phyloP scores from a whole-genome alignment of 2,888 invertebrate species.

The Taphrorychus bicolor region DNA sequence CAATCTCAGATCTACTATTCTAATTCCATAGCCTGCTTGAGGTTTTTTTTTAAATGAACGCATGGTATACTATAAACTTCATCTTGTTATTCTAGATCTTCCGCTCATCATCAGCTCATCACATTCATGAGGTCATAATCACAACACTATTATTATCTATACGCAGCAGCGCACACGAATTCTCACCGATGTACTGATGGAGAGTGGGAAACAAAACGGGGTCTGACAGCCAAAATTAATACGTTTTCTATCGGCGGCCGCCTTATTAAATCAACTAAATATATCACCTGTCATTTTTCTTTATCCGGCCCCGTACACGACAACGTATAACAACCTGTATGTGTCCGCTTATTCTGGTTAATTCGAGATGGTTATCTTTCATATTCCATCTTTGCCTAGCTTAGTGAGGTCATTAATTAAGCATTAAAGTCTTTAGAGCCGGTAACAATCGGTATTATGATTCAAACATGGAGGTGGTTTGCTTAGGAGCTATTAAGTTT shows the following conservation, averaged over 20 bases:
- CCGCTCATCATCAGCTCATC: no score
- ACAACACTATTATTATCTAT: no score
- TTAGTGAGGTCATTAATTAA: background rate
- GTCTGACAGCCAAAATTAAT: conserved; percentile 34
- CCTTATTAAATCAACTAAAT: conserved; percentile 39
- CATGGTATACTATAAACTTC: no score
- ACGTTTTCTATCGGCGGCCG: conserved; percentile 21
- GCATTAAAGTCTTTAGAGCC: conserved; percentile 19
- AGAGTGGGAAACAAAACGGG: background rate
- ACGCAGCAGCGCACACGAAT: no score
- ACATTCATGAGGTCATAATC: no score
- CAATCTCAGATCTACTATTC: no score
- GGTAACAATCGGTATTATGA: no score
- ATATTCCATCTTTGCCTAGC: conserved; percentile 34
- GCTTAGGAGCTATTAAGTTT: background rate
- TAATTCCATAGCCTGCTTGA: no score
- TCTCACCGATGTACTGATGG: background rate
- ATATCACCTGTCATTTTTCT: conserved; percentile 40
- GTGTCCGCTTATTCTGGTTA: conserved; percentile 35
- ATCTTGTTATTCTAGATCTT: no score
- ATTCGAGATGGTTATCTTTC: conserved; percentile 36
- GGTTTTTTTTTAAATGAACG: no score
- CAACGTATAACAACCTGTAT: conserved; percentile 31
- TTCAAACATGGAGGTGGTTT: background rate
- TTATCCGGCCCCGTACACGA: conserved; percentile 31